phyloP scores from a whole-genome alignment of 2,888 invertebrate species.

The Colletes collaris region DNA sequence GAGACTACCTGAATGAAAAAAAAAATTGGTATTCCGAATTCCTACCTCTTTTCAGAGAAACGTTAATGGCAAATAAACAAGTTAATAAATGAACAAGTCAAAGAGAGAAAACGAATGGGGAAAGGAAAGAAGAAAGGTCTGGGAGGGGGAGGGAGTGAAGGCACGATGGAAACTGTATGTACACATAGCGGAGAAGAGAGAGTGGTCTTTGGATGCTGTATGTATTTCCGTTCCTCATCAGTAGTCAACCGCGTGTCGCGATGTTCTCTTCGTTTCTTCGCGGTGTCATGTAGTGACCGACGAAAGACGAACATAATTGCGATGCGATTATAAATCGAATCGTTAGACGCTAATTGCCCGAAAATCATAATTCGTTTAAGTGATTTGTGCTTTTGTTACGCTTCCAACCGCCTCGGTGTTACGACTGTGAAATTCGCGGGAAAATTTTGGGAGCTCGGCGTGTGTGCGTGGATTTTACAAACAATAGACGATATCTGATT shows the following conservation, averaged over 20 bases:
- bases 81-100: neutral
- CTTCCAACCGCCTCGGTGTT: no score
- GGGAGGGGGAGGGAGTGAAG: neutral
- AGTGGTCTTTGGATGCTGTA: constrained; percentile 75
- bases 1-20: no score
- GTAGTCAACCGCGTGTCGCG: constrained; percentile 78
- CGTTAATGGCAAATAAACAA: no score
- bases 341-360: no score
- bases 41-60: no score
- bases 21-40: no score
- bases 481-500: no score
- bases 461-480: no score
- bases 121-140: neutral
- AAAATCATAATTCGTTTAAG: no score
- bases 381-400: no score
- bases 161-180: constrained; percentile 5
- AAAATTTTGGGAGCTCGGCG: no score
- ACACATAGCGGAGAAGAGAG: constrained; percentile 49
- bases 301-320: neutral
- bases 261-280: constrained; percentile 67
- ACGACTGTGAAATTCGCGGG: no score
- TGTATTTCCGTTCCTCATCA: constrained; percentile 80
- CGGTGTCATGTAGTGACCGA: constrained; percentile 9
- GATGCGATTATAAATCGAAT: neutral
- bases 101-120: neutral